phyloP scores from a whole-genome alignment of 2,888 invertebrate genomes.

The Hydroisotoma schaefferi region DNA sequence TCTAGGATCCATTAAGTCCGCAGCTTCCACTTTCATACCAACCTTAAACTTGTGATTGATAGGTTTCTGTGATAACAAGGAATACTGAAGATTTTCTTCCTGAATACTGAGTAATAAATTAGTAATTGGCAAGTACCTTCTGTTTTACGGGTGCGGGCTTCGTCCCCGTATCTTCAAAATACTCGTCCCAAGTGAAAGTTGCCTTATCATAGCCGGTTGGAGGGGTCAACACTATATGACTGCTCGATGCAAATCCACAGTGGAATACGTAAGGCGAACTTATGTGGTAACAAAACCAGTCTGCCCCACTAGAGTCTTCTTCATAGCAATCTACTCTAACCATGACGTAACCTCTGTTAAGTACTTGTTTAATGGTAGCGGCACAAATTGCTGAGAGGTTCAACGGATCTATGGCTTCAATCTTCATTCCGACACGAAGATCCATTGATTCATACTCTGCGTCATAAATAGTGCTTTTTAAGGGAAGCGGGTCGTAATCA shows the following conservation, averaged over 20 bases:
- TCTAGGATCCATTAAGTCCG: conserved; percentile 95
- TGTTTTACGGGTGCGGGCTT: conserved; percentile 17
- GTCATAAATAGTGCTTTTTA: conserved; percentile 27
- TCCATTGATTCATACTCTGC: conserved; percentile 59
- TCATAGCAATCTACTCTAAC: conserved; percentile 92
- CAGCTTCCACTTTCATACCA: conserved; percentile 92
- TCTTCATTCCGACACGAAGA: conserved; percentile 76
- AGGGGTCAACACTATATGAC: conserved; percentile 78
- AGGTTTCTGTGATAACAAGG: neutral
- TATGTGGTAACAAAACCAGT: conserved; percentile 96
- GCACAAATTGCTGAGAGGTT: conserved; percentile 92
- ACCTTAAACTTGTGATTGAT: conserved; percentile 76
- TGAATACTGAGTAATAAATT: neutral
- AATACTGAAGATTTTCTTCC: neutral
- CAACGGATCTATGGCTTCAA: conserved; percentile 95
- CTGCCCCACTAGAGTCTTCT: conserved; percentile 75
- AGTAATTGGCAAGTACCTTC: neutral
- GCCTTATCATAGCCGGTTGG: conserved; percentile 69
- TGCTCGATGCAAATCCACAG: conserved; percentile 83
- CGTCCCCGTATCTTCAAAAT: conserved; percentile 55
- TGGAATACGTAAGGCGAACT: conserved; percentile 93
- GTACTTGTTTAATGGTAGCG: conserved; percentile 89
- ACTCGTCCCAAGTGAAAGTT: conserved; percentile 72
- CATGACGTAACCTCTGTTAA: conserved; percentile 91
- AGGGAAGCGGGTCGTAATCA: conserved; percentile 57